Percentiles rank a stretch among this genome's conserved stretches.
Evolutionary conservation across 2,113 vertebrate genomes (phyloP).

Genomic region (Atlantisia rogersi): DNA sequence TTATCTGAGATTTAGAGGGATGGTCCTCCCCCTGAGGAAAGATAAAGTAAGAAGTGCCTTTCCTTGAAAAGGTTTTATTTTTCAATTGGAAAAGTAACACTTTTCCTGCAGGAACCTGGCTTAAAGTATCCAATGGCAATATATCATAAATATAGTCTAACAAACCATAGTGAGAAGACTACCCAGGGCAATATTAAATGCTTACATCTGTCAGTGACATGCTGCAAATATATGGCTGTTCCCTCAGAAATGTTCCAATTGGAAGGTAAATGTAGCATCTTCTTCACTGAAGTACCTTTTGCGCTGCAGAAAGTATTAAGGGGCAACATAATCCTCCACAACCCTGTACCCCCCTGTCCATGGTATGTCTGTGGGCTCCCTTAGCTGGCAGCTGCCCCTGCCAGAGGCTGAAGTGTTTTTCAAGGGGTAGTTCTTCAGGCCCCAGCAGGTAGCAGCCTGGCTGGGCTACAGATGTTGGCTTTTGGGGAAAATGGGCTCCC

Average conservation of each 20-base stretch:
- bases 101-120: neutral
- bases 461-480: neutral
- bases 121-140: neutral
- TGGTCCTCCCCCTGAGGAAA: neutral
- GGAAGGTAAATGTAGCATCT: neutral
- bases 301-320: neutral
- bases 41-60: neutral
- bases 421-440: neutral
- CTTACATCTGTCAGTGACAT: neutral
- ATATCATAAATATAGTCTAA: neutral
- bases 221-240: neutral
- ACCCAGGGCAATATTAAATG: neutral
- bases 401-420: neutral
- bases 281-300: neutral
- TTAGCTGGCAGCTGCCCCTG: neutral
- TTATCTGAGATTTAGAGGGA: neutral
- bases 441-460: neutral
- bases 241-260: neutral
- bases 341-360: neutral
- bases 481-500: conserved; percentile 63
- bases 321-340: neutral
- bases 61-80: neutral
- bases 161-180: neutral
- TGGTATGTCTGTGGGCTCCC: accelerated
- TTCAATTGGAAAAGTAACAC: neutral